Evolutionary conservation across 2,888 invertebrate genomes (phyloP).

Genomic region (Xylota sylvarum): DNA sequence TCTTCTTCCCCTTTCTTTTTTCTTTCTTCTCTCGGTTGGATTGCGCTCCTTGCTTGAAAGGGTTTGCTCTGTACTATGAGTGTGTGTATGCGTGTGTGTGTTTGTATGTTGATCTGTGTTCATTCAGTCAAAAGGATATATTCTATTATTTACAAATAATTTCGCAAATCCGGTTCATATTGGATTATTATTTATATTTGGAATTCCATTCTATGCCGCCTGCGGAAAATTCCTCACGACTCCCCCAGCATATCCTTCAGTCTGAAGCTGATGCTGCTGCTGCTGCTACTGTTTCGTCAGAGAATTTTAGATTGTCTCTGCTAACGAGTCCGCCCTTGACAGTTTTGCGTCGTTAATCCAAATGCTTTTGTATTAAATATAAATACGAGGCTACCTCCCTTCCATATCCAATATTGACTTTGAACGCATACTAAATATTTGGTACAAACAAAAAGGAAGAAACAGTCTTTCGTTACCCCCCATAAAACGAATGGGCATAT

Average conservation of each 20-base stretch:
- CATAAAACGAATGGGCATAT: slow-evolving; percentile 42
- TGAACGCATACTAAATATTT: slow-evolving; percentile 57
- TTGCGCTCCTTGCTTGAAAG: slow-evolving; percentile 22
- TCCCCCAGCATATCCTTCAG: not conserved
- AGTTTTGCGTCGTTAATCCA: slow-evolving; percentile 44
- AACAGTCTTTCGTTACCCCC: slow-evolving; percentile 26
- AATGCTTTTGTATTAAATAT: slow-evolving; percentile 42
- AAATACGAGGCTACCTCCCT: slow-evolving; percentile 15
- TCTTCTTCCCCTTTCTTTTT: slow-evolving; percentile 1
- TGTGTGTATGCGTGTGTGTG: not conserved
- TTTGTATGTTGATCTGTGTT: slow-evolving; percentile 6
- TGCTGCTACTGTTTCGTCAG: not conserved
- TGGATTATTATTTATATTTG: slow-evolving; percentile 64
- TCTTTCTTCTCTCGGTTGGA: not conserved
- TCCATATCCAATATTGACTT: slow-evolving; percentile 47
- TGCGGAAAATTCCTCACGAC: slow-evolving; percentile 2
- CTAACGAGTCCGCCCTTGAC: slow-evolving; percentile 49
- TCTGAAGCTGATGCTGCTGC: not conserved
- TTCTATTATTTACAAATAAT: slow-evolving; percentile 83
- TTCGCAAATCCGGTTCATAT: slow-evolving; percentile 81
- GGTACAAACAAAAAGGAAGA: slow-evolving; percentile 4
- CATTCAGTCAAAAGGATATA: slow-evolving; percentile 68
- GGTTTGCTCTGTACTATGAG: slow-evolving; percentile 1
- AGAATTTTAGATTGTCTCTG: slow-evolving; percentile 30
- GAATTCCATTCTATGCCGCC: slow-evolving; percentile 26